Conservation (phyloP, 1,140 invertebrate species). For the Leptestheria dahalacensis region DNA sequence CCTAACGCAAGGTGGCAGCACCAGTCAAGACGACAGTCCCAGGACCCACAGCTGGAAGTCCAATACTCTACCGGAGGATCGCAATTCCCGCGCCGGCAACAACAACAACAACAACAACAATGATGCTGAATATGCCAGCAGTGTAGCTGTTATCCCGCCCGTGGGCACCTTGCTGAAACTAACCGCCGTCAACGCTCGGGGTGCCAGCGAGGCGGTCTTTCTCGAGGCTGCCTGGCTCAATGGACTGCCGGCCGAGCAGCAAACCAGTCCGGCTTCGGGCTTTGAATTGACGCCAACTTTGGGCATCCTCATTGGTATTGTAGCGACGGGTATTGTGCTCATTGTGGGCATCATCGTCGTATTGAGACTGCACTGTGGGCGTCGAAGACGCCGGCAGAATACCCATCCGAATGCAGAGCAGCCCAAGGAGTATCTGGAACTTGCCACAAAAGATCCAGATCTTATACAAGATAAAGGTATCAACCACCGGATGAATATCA, state of each 20-base stretch:
- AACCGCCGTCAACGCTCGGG: constrained; percentile 62
- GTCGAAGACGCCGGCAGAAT: background rate
- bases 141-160: constrained; percentile 15
- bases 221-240: constrained; percentile 32
- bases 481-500: background rate
- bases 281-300: constrained; percentile 58
- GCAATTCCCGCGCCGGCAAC: background rate
- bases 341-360: constrained; percentile 51
- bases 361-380: constrained; percentile 39
- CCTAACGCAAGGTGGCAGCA: background rate
- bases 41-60: constrained; percentile 12
- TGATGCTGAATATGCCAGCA: background rate
- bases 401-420: background rate
- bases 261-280: constrained; percentile 20
- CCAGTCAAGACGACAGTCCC: constrained; percentile 5
- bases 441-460: constrained; percentile 12
- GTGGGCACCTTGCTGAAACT: constrained; percentile 37
- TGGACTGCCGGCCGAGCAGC: constrained; percentile 11
- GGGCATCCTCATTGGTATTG: constrained; percentile 52
- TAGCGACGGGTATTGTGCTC: constrained; percentile 48
- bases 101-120: constrained; percentile 6
- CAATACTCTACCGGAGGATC: background rate
- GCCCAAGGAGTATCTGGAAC: constrained; percentile 6
- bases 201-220: constrained; percentile 47
- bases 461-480: constrained; percentile 12